Evolutionary conservation across 1,140 invertebrate species (phyloP).

Genomic region (Augochlora pura): DNA sequence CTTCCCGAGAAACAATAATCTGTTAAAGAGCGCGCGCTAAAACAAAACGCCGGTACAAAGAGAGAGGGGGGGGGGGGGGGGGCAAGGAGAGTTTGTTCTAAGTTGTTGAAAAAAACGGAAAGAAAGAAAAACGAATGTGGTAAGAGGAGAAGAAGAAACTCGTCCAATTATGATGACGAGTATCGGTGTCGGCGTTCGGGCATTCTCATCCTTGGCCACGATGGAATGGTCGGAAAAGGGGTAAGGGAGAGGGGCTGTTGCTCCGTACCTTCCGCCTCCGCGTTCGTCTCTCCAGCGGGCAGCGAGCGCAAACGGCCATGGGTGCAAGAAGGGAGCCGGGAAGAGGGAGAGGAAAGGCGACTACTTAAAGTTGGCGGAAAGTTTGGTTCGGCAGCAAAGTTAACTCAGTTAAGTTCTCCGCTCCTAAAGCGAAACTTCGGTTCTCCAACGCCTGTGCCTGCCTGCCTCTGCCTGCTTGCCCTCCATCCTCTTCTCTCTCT

Average conservation of each 20-base stretch:
- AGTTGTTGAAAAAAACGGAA: constrained; percentile 17
- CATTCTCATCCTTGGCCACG: constrained; percentile 58
- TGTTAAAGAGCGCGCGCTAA: neutral
- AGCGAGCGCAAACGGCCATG: constrained; percentile 54
- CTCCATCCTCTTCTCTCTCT: constrained; percentile 39
- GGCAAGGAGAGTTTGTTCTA: constrained; percentile 14
- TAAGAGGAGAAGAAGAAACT: constrained; percentile 52
- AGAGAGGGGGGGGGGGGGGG: neutral
- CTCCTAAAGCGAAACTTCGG: constrained; percentile 77
- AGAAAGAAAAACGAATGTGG: constrained; percentile 12
- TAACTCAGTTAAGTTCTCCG: constrained; percentile 80
- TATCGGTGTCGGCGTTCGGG: constrained; percentile 62
- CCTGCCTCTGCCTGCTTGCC: constrained; percentile 45
- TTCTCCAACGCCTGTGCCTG: constrained; percentile 60
- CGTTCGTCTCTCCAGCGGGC: constrained; percentile 44
- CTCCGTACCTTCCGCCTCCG: constrained; percentile 57
- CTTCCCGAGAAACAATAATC: neutral
- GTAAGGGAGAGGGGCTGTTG: constrained; percentile 45
- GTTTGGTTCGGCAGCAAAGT: constrained; percentile 79
- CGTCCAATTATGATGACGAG: constrained; percentile 64
- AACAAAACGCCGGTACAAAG: constrained; percentile 16
- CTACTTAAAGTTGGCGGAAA: constrained; percentile 80
- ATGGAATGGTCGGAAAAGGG: constrained; percentile 36
- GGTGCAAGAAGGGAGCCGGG: constrained; percentile 18
- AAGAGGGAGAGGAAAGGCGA: constrained; percentile 60